These are phyloP conservation scores for Varroa destructor DNA, from an alignment of 1,140 invertebrate genomes.

Conservation along the genomic window DNA sequence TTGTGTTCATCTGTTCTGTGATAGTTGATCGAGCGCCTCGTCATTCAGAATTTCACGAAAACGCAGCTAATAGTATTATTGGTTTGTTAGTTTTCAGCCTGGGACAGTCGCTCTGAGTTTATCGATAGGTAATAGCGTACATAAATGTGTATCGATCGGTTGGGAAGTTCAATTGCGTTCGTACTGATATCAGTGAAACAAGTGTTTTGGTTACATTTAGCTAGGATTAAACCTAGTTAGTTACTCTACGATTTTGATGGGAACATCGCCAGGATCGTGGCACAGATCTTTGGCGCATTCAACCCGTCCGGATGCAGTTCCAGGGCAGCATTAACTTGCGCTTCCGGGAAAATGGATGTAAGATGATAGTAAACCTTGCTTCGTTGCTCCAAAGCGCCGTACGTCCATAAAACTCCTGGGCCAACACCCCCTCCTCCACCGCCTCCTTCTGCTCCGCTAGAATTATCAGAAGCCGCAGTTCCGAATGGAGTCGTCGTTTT, in stretches of 20 bases:
- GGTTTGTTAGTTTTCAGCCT: too few relatives aligned
- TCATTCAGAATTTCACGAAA: too few relatives aligned
- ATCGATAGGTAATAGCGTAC: too few relatives aligned
- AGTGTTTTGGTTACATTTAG: too few relatives aligned
- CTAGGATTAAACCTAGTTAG: neutral
- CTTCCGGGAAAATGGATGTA: slow-evolving; percentile 69
- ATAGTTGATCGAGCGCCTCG: too few relatives aligned
- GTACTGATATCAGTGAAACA: too few relatives aligned
- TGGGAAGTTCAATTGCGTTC: too few relatives aligned
- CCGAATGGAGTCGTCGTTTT: slow-evolving; percentile 30
- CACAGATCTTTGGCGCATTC: slow-evolving; percentile 72
- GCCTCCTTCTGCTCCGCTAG: slow-evolving; percentile 46
- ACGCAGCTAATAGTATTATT: too few relatives aligned
- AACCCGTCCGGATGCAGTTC: slow-evolving; percentile 68
- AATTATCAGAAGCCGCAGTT: slow-evolving; percentile 33
- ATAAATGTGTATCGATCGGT: too few relatives aligned
- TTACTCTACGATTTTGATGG: slow-evolving; percentile 37
- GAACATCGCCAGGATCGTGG: slow-evolving; percentile 63
- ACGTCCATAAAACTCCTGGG: slow-evolving; percentile 30
- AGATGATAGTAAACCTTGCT: slow-evolving; percentile 57
- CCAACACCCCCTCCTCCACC: slow-evolving; percentile 35
- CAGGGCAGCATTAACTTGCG: slow-evolving; percentile 70
- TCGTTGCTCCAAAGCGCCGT: slow-evolving; percentile 33
- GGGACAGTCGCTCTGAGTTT: too few relatives aligned
- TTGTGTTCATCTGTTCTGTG: too few relatives aligned